Conservation (phyloP, 2,888 invertebrate species). For the Phalera bucephala region DNA sequence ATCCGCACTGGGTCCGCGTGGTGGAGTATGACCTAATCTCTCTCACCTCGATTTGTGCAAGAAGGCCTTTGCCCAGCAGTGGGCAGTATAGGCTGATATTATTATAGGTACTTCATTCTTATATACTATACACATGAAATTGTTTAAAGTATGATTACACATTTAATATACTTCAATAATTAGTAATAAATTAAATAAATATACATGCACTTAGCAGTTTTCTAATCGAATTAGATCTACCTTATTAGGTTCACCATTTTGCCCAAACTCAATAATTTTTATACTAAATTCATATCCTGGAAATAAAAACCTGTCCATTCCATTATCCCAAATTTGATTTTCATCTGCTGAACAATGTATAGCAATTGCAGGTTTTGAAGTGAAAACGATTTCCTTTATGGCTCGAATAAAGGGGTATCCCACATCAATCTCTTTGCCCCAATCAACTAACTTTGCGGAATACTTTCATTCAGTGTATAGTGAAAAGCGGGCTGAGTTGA, state of each 20-base stretch:
- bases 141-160: too few relatives aligned
- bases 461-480: too few relatives aligned
- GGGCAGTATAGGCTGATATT: too few relatives aligned
- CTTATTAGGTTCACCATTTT: conserved; percentile 7
- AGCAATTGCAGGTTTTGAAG: conserved; percentile 4
- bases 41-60: too few relatives aligned
- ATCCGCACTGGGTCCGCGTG: too few relatives aligned
- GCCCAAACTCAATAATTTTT: conserved; percentile 8
- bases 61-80: too few relatives aligned
- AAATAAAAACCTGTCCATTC: conserved; percentile 10
- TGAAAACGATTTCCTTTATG: neutral
- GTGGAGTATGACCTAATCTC: too few relatives aligned
- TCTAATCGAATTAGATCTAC: conserved; percentile 3
- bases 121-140: too few relatives aligned
- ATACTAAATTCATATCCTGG: conserved; percentile 18
- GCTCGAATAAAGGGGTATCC: neutral
- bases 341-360: conserved; percentile 13
- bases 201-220: neutral
- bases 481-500: too few relatives aligned
- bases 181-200: too few relatives aligned
- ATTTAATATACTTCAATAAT: too few relatives aligned
- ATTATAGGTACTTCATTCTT: too few relatives aligned
- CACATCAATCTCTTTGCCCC: neutral
- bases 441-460: neutral
- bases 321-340: conserved; percentile 10